These are phyloP conservation scores for Orussus abietinus DNA, from an alignment of 1,140 invertebrate genomes.

Conservation along the genomic window DNA sequence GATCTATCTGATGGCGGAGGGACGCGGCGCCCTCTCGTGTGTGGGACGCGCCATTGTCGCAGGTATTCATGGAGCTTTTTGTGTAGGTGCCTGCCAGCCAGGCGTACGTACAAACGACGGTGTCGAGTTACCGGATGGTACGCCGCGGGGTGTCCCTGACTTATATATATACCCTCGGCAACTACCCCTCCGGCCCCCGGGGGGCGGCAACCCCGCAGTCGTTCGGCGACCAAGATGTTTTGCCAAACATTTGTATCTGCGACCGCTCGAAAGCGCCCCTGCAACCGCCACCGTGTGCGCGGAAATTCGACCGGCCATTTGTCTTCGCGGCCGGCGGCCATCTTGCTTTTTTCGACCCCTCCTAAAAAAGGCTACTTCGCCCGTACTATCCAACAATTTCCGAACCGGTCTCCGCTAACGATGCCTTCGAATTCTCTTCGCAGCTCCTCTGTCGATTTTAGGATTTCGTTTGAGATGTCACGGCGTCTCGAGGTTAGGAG, in stretches of 20 bases:
- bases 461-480: no score
- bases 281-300: no score
- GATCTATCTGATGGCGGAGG: constrained; percentile 43
- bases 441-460: no score
- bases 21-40: constrained; percentile 24
- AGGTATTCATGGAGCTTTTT: constrained; percentile 50
- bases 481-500: no score
- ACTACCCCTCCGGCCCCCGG: constrained; percentile 19
- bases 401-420: no score
- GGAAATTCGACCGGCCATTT: no score
- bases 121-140: constrained; percentile 56
- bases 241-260: constrained; percentile 47
- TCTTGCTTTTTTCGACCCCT: constrained; percentile 8
- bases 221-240: constrained; percentile 44
- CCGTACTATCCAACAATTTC: no score
- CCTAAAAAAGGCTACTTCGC: no score
- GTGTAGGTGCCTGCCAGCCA: constrained; percentile 39
- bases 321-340: no score
- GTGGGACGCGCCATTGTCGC: constrained; percentile 48
- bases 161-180: constrained; percentile 40
- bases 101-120: constrained; percentile 51
- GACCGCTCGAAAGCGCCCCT: no score
- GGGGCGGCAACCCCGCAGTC: constrained; percentile 22
- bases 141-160: constrained; percentile 51
- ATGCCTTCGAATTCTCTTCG: no score